A percentile compares a stretch with the other conserved stretches of the same genome.
phyloP scores from a whole-genome alignment of 2,888 invertebrate genomes.

The Melieria omissa region DNA sequence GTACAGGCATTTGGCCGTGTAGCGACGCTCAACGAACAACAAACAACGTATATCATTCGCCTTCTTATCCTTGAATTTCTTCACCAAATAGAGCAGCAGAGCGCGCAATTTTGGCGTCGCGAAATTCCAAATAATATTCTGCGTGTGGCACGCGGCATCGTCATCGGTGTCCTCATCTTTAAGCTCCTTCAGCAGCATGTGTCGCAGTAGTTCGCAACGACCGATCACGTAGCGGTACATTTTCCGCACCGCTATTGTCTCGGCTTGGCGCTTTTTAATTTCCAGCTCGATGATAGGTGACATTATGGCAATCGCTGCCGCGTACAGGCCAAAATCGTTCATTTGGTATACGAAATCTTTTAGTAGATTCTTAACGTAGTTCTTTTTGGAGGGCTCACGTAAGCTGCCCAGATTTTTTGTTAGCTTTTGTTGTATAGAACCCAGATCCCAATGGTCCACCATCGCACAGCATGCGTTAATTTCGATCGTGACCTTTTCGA shows the following conservation, averaged over 20 bases:
- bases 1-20: constrained; percentile 80
- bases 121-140: constrained; percentile 68
- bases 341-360: constrained; percentile 69
- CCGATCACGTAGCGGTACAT: constrained; percentile 54
- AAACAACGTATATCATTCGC: constrained; percentile 59
- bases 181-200: constrained; percentile 66
- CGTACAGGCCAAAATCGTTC: constrained; percentile 70
- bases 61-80: constrained; percentile 10
- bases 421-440: constrained; percentile 47
- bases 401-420: constrained; percentile 46
- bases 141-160: constrained; percentile 41
- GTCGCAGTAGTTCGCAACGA: constrained; percentile 67
- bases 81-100: constrained; percentile 60
- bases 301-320: constrained; percentile 71
- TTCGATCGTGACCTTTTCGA: constrained; percentile 22
- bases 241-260: constrained; percentile 62
- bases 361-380: constrained; percentile 68
- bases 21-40: constrained; percentile 68
- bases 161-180: constrained; percentile 59
- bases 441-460: constrained; percentile 49
- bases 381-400: constrained; percentile 65
- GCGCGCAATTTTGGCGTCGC: constrained; percentile 75
- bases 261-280: constrained; percentile 70
- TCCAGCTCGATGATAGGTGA: constrained; percentile 74
- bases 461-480: constrained; percentile 35